Evolutionary conservation across 2,888 invertebrate genomes (phyloP).

Genomic region (Yponomeuta sedellus): DNA sequence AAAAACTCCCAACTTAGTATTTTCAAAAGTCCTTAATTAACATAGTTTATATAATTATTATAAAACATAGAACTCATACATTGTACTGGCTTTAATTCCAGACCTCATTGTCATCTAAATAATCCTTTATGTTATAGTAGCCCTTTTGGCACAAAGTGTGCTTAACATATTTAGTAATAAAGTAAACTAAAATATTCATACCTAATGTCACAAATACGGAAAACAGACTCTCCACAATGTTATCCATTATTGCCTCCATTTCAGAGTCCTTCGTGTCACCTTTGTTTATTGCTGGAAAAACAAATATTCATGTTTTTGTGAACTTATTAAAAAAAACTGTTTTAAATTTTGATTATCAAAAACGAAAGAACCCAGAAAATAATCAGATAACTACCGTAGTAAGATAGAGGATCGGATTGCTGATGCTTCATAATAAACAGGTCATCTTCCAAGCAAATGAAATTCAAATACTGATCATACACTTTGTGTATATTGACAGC

Average conservation of each 20-base stretch:
- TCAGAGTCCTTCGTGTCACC: constrained; percentile 96
- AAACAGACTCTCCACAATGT: constrained; percentile 96
- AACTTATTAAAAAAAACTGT: not conserved
- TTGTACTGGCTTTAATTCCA: too few species aligned
- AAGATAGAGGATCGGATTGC: constrained; percentile 92
- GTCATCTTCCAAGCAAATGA: constrained; percentile 98
- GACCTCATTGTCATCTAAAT: too few species aligned
- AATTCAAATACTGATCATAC: constrained; percentile 98
- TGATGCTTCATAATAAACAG: constrained; percentile 96
- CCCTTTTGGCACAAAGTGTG: too few species aligned
- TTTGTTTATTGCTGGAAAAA: constrained; percentile 88
- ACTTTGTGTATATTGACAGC: constrained; percentile 96
- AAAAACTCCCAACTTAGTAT: too few species aligned
- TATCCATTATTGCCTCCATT: constrained; percentile 95
- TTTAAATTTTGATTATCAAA: not conserved
- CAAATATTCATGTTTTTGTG: constrained; percentile 10
- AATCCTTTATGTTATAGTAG: too few species aligned
- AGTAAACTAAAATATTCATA: constrained; percentile 38
- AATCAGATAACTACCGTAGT: constrained; percentile 82
- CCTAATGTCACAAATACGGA: constrained; percentile 98
- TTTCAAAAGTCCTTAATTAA: too few species aligned
- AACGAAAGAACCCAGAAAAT: not conserved
- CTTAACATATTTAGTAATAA: not conserved
- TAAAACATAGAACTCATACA: too few species aligned
- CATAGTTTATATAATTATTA: too few species aligned